A percentile compares a stretch with the other conserved stretches of the same genome.
Evolutionary conservation across 2,113 vertebrate species (phyloP).

Genomic region (Silurus meridionalis): DNA sequence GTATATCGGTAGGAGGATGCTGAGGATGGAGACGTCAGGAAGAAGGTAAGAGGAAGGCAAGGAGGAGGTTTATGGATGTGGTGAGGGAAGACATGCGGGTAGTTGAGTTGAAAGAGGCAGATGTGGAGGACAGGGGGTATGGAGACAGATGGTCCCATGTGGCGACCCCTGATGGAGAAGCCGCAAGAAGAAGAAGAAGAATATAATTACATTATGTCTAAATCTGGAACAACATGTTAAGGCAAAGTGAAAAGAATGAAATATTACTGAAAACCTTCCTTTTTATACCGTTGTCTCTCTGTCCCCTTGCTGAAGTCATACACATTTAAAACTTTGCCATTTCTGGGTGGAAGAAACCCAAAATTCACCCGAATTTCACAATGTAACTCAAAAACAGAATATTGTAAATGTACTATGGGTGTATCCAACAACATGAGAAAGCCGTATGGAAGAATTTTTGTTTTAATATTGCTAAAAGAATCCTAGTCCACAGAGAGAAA

Average conservation of each 20-base stretch:
- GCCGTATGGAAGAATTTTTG: neutral
- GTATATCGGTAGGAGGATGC: no score
- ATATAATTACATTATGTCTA: neutral
- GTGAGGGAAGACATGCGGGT: no score
- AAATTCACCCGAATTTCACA: neutral
- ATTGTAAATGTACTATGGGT: neutral
- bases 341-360: neutral
- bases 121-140: no score
- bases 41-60: no score
- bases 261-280: no score
- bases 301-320: neutral
- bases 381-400: neutral
- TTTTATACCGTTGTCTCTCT: neutral
- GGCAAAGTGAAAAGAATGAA: neutral
- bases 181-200: no score
- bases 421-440: neutral
- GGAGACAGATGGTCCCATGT: no score
- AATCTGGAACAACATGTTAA: neutral
- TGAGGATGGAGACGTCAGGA: no score
- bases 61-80: no score
- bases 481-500: neutral
- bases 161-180: no score
- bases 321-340: neutral
- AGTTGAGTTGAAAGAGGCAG: no score
- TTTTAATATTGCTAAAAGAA: neutral